These are phyloP conservation scores for Eremophila alpestris DNA, from an alignment of 2,797 vertebrate genomes.

Conservation along the genomic window DNA sequence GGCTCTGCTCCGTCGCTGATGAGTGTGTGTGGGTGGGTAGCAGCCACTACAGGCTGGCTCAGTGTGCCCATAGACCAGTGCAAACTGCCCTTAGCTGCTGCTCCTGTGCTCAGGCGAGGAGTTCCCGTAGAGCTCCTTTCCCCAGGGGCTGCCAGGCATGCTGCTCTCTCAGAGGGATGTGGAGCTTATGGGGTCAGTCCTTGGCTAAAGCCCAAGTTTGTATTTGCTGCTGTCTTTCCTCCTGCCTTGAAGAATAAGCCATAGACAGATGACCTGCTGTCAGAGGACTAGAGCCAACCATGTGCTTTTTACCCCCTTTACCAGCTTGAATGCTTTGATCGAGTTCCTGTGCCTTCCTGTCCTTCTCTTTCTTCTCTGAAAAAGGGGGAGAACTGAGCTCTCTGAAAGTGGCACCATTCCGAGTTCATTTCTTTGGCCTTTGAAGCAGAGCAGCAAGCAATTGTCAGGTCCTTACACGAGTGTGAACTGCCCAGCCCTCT, in stretches of 20 bases:
- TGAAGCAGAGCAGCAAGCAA: background rate
- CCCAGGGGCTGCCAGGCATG: background rate
- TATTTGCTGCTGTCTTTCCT: background rate
- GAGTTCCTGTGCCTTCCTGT: background rate
- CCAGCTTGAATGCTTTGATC: background rate
- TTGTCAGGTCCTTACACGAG: background rate
- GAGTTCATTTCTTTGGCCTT: background rate
- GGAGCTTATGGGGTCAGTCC: background rate
- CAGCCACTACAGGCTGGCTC: background rate
- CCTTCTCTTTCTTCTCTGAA: background rate
- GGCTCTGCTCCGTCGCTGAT: rapidly evolving
- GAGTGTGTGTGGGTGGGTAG: background rate
- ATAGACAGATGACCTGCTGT: background rate
- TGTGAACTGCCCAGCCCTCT: background rate
- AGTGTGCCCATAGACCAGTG: too few species aligned
- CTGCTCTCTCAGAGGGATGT: too few species aligned
- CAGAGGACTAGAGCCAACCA: background rate
- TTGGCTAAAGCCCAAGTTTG: background rate
- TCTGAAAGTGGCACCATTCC: background rate
- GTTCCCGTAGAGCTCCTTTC: background rate
- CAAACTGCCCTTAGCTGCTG: background rate
- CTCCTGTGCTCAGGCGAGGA: background rate
- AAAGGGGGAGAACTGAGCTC: background rate
- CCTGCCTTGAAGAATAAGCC: background rate
- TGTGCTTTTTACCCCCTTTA: background rate